A percentile compares a stretch with the other conserved stretches of the same genome.
These are phyloP conservation scores for Sialis lutaria DNA, from an alignment of 2,888 invertebrate species.

Conservation along the genomic window DNA sequence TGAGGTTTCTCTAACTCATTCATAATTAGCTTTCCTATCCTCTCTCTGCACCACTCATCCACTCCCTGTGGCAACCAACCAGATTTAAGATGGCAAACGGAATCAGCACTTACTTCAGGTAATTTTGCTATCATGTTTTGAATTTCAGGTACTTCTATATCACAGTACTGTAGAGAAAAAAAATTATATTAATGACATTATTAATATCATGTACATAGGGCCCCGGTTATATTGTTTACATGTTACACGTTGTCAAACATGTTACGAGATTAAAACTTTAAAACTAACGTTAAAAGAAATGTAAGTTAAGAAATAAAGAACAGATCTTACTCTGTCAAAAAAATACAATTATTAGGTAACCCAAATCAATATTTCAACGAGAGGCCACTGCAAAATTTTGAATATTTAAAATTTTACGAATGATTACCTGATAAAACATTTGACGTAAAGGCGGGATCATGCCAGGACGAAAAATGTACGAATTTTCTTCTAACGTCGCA, in stretches of 20 bases:
- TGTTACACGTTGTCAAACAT: no score
- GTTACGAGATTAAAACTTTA: no score
- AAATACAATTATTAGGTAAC: no score
- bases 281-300: no score
- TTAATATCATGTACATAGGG: no score
- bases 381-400: no score
- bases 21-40: constrained; percentile 47
- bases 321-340: no score
- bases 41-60: constrained; percentile 51
- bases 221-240: neutral
- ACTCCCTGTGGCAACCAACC: constrained; percentile 65
- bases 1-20: constrained; percentile 24
- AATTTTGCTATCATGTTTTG: constrained; percentile 54
- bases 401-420: no score
- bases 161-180: constrained; percentile 43
- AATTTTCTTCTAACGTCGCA: constrained; percentile 13
- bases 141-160: constrained; percentile 63
- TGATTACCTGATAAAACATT: constrained; percentile 68
- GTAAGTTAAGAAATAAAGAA: no score
- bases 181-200: neutral
- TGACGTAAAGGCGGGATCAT: constrained; percentile 66
- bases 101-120: constrained; percentile 36
- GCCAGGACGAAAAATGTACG: constrained; percentile 48
- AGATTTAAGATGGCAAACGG: constrained; percentile 49
- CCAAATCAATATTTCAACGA: no score